Base-by-base conservation (phyloP, 2,797 vertebrate species). In the Cossypha niveicapilla region DNA sequence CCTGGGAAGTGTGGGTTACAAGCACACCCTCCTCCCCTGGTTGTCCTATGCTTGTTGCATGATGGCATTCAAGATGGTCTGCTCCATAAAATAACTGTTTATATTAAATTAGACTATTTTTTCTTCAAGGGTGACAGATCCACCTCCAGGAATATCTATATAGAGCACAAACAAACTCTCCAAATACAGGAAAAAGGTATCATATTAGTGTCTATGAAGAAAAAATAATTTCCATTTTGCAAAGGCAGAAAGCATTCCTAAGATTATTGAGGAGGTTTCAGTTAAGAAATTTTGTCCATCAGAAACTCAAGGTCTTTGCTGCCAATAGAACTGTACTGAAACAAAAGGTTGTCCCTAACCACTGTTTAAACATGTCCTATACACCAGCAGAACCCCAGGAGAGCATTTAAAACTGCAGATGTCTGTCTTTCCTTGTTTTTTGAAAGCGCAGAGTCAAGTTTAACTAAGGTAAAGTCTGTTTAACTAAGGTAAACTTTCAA, bases 11-110 rank as follows among this genome's bases (percentile, higher is more conserved):
- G 14, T 19, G 66, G 15, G 3, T 51, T 39, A 45, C 5, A 12
- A 66, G 32, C 8, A 17, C 27, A 11, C 0, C 0, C 1, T 66
- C 14, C 18, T 78, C 11, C 41, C 42, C 13, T 68, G 23, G 4
- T 44, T 37, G n/a, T 75, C 63, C 17, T 62, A 0, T 48, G 9
- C 6, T 12, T 37, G 9, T 21, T 75, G 16, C 13, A 9, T 30
- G 35, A 68, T 62, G 35, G n/a, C n/a, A 44, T 54, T 70, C 56
- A 44, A 57, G 23, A 18, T 70, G 4, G 39, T 68, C 19, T 68
- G 16, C 16, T 68, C 8, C 27, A 7, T 44, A 17, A 32, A 68
- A 68, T 13, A 48, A 39, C 22, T 72, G 18, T 68, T 75, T 78
- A 23, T 71, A 18, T 63, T 67, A 51, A 87, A 58, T 77, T 32